Conservation (phyloP, 2,888 invertebrate genomes). For the Caenorhabditis imperialis region DNA sequence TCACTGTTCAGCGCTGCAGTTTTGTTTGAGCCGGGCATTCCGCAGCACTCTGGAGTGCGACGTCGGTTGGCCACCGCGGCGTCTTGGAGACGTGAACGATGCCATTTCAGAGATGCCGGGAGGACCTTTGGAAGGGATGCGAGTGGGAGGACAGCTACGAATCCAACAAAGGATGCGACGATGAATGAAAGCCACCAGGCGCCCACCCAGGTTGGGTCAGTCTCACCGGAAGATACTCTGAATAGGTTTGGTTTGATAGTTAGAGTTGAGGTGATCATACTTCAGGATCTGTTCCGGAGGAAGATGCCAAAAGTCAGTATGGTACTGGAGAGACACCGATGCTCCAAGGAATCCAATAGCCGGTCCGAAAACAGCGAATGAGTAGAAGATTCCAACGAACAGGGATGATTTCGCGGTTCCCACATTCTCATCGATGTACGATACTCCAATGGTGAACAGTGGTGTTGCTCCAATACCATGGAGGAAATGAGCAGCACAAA, state of each 20-base stretch:
- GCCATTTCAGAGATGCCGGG: constrained; percentile 81
- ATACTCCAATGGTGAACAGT: constrained; percentile 89
- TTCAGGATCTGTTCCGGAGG: constrained; percentile 67
- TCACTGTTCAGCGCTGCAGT: constrained; percentile 70
- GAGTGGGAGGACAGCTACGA: constrained; percentile 85
- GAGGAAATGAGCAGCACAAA: constrained; percentile 87
- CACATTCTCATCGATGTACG: constrained; percentile 91
- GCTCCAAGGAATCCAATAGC: constrained; percentile 89
- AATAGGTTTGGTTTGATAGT: too few relatives aligned
- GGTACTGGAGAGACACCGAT: constrained; percentile 86
- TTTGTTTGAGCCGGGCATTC: constrained; percentile 74
- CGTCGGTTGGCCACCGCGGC: constrained; percentile 71
- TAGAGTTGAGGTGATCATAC: too few relatives aligned
- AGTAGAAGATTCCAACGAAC: constrained; percentile 85
- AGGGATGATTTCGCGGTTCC: constrained; percentile 66
- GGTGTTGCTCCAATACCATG: constrained; percentile 91
- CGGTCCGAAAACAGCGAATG: constrained; percentile 89
- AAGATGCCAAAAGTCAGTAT: constrained; percentile 79
- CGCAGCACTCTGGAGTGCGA: constrained; percentile 77
- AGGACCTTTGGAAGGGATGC: constrained; percentile 85
- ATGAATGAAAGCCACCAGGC: constrained; percentile 91
- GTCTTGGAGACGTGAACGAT: constrained; percentile 74
- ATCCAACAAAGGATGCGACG: constrained; percentile 81
- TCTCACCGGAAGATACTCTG: constrained; percentile 70
- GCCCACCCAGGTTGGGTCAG: constrained; percentile 84